phyloP scores from a whole-genome alignment of 2,797 vertebrate species.

The Alfaro cultratus region DNA sequence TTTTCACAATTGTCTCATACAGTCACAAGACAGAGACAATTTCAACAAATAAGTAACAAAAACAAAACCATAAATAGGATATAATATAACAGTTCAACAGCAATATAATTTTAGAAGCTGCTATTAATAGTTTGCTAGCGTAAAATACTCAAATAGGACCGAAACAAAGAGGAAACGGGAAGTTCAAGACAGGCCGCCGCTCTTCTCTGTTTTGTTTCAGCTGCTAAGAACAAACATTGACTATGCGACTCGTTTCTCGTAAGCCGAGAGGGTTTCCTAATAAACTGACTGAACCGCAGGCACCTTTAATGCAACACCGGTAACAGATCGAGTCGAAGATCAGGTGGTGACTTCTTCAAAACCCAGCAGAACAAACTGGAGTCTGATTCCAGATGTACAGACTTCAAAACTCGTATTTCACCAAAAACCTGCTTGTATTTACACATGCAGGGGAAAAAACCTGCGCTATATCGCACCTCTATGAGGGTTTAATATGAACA shows the following conservation, averaged over 20 bases:
- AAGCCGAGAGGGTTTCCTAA: constrained; percentile 3
- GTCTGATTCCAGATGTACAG: neutral
- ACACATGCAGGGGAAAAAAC: neutral
- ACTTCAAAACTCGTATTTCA: neutral
- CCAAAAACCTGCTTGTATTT: neutral
- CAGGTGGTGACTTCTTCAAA: neutral
- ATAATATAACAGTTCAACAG: neutral
- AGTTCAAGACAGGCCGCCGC: neutral
- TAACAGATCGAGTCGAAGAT: neutral
- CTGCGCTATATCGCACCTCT: neutral
- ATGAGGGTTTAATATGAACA: neutral
- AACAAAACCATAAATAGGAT: neutral
- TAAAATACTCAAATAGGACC: neutral
- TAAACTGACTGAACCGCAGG: neutral
- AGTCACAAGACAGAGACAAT: too few species aligned
- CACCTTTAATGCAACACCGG: neutral
- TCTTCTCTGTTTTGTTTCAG: neutral
- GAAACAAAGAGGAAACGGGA: constrained; percentile 10
- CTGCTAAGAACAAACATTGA: neutral
- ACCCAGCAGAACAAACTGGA: constrained; percentile 9
- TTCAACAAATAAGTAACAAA: too few species aligned
- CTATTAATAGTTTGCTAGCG: neutral
- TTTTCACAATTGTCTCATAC: too few species aligned
- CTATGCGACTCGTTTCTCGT: constrained; percentile 24
- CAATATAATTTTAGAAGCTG: neutral